phyloP scores from a whole-genome alignment of 2,888 invertebrate genomes.

The Athetis lepigone region DNA sequence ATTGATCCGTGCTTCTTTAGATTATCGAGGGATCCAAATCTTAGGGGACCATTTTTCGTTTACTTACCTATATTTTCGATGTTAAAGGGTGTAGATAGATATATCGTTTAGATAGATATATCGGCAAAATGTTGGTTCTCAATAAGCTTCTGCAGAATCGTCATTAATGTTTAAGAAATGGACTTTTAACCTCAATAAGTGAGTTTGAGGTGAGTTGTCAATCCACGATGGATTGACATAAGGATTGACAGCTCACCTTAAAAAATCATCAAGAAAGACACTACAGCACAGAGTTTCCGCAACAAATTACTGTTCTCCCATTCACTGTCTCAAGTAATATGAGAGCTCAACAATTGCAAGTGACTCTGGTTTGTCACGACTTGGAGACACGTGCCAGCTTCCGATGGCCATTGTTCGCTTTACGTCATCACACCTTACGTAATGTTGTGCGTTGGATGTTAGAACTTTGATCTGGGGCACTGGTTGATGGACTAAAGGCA shows the following conservation, averaged over 20 bases:
- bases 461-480: conserved; percentile 27
- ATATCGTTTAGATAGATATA: conserved; percentile 6
- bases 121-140: not conserved
- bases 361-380: conserved; percentile 62
- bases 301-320: conserved; percentile 19
- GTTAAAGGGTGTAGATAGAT: not conserved
- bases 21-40: conserved; percentile 2
- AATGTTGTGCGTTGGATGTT: conserved; percentile 39
- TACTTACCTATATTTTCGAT: not conserved
- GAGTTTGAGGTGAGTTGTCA: too few species aligned
- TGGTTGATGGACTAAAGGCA: conserved; percentile 17
- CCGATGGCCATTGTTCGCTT: conserved; percentile 61
- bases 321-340: conserved; percentile 35
- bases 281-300: not conserved
- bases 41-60: not conserved
- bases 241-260: not conserved
- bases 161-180: conserved; percentile 44
- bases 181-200: conserved; percentile 8
- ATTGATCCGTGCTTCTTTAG: conserved; percentile 47
- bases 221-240: too few species aligned
- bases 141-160: not conserved
- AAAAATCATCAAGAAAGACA: not conserved
- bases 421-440: conserved; percentile 58
- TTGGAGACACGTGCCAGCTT: conserved; percentile 62
- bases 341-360: conserved; percentile 56